These are phyloP conservation scores for Diplosoma virens DNA, from an alignment of 23 tunicate genomes.

Conservation along the genomic window DNA sequence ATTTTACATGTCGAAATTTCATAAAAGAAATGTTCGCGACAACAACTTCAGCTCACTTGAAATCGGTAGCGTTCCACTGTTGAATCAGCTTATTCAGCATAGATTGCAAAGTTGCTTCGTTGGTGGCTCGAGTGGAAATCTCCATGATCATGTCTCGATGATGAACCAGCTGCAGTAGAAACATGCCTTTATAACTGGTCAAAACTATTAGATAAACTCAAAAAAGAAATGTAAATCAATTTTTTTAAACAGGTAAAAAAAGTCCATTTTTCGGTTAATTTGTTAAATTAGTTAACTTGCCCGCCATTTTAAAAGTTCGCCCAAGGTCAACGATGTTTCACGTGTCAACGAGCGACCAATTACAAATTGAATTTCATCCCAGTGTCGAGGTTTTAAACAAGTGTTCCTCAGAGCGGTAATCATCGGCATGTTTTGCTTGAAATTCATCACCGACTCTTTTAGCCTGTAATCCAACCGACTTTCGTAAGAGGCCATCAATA, in stretches of 20 bases:
- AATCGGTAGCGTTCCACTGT: constrained; percentile 81
- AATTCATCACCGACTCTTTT: constrained; percentile 67
- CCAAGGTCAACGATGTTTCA: constrained; percentile 74
- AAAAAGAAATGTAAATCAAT: no score
- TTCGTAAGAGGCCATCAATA: background rate
- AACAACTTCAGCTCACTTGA: constrained; percentile 75
- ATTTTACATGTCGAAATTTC: no score
- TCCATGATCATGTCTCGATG: constrained; percentile 84
- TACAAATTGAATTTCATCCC: constrained; percentile 93
- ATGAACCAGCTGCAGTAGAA: constrained; percentile 54
- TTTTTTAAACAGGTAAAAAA: no score
- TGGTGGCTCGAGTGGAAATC: constrained; percentile 87
- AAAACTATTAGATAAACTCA: no score
- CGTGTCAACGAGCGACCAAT: constrained; percentile 88
- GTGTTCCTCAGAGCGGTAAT: constrained; percentile 76
- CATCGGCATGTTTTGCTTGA: constrained; percentile 86
- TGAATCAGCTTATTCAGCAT: constrained; percentile 71
- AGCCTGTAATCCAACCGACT: constrained; percentile 21
- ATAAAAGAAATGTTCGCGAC: background rate
- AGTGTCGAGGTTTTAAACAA: constrained; percentile 69
- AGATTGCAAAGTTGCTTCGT: constrained; percentile 74
- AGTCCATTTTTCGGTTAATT: no score
- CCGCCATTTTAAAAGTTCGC: constrained; percentile 72
- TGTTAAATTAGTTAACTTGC: no score
- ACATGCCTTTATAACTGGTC: no score